These are phyloP conservation scores for Amphiprion clarkii DNA, from an alignment of 2,797 vertebrate species.

Conservation along the genomic window DNA sequence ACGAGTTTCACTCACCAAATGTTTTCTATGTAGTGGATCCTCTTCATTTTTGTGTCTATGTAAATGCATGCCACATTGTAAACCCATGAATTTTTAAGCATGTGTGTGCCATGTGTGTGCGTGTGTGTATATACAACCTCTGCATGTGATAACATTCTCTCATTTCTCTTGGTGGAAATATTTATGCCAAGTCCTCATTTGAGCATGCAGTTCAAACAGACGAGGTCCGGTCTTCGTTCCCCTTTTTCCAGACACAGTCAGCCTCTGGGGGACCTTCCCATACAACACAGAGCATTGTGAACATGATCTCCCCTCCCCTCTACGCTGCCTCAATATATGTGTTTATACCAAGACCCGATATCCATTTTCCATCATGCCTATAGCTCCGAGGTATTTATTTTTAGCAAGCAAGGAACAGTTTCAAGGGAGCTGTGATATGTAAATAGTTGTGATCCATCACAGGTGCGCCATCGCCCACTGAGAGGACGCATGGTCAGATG, in stretches of 20 bases:
- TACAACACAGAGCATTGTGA: conserved; percentile 66
- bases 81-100: conserved; percentile 36
- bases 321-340: conserved; percentile 44
- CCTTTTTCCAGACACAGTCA: conserved; percentile 51
- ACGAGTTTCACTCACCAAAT: too few relatives aligned
- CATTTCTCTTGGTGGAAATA: conserved; percentile 72
- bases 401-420: conserved; percentile 57
- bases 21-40: background rate
- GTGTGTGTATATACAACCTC: conserved; percentile 46
- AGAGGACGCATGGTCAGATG: conserved; percentile 44
- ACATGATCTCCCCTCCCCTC: conserved; percentile 6
- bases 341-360: conserved; percentile 77
- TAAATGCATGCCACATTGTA: conserved; percentile 21
- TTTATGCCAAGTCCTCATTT: conserved; percentile 75
- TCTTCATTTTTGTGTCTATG: conserved; percentile 23
- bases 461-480: conserved; percentile 59
- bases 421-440: conserved; percentile 64
- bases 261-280: conserved; percentile 62
- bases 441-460: conserved; percentile 77
- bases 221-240: conserved; percentile 53
- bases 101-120: conserved; percentile 32
- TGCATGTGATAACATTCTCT: conserved; percentile 71
- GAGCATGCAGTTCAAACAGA: conserved; percentile 76
- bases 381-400: conserved; percentile 78
- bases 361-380: conserved; percentile 63